phyloP scores from a whole-genome alignment of 2,888 invertebrate species.

The Andrena bicolor region DNA sequence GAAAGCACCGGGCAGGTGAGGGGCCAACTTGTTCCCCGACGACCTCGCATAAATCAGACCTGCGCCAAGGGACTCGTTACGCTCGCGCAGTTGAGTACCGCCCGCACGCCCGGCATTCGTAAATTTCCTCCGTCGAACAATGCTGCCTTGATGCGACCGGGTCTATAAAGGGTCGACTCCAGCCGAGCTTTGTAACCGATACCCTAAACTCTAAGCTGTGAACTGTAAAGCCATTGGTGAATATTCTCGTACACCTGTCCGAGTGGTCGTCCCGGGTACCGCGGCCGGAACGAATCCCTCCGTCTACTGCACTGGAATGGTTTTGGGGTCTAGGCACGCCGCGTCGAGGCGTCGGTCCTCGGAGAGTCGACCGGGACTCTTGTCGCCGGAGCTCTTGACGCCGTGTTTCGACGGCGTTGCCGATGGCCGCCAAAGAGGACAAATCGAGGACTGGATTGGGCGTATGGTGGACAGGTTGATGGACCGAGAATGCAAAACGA shows the following conservation, averaged over 20 bases:
- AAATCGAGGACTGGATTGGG: constrained; percentile 2
- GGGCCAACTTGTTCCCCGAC: constrained; percentile 30
- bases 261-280: neutral
- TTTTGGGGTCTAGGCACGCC: too few species aligned
- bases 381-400: too few species aligned
- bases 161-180: constrained; percentile 47
- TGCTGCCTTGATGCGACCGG: constrained; percentile 63
- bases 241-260: constrained; percentile 67
- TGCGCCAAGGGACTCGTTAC: constrained; percentile 49
- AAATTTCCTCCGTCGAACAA: constrained; percentile 74
- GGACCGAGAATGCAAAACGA: constrained; percentile 39
- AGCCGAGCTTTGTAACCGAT: constrained; percentile 74
- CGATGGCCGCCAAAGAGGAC: neutral
- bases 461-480: constrained; percentile 1
- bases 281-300: constrained; percentile 51
- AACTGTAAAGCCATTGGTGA: constrained; percentile 31
- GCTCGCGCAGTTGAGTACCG: constrained; percentile 30
- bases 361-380: too few species aligned
- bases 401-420: neutral
- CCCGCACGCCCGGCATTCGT: constrained; percentile 64
- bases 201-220: constrained; percentile 52
- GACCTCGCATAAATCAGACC: constrained; percentile 75
- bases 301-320: too few species aligned
- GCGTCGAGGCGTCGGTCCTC: too few species aligned
- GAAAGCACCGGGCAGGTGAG: constrained; percentile 48